Conservation (phyloP, 2,888 invertebrate species). For the Dexiosoma caninum region DNA sequence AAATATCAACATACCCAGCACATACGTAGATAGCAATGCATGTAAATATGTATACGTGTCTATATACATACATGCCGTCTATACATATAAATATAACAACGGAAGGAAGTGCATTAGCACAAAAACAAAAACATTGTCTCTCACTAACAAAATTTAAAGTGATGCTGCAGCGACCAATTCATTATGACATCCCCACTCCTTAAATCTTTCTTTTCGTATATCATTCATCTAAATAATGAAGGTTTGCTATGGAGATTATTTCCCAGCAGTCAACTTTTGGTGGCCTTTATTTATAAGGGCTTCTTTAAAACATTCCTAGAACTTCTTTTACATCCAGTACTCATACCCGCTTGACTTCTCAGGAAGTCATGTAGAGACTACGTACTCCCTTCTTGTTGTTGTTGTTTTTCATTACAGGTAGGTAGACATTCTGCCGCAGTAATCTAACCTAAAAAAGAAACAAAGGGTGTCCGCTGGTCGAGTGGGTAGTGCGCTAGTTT, state of each 20-base stretch:
- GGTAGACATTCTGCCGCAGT: no score
- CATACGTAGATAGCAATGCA: not conserved
- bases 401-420: no score
- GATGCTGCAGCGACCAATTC: slow-evolving; percentile 23
- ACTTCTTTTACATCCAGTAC: no score
- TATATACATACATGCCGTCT: not conserved
- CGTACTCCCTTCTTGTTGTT: no score
- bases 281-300: no score
- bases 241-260: slow-evolving; percentile 23
- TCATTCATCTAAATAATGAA: slow-evolving; percentile 26
- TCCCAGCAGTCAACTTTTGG: no score
- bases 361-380: no score
- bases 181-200: slow-evolving; percentile 6
- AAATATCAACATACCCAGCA: slow-evolving; percentile 2
- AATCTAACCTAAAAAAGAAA: no score
- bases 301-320: no score
- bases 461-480: no score
- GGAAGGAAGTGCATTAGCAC: not conserved
- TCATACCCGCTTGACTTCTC: no score
- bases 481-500: no score
- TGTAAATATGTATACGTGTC: not conserved
- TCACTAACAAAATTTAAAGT: not conserved
- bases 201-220: slow-evolving; percentile 32
- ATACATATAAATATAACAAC: not conserved
- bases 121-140: not conserved